A percentile compares a stretch with the other conserved stretches of the same genome.
Conservation (phyloP, 2,113 vertebrate genomes). For the Mellivora capensis region DNA sequence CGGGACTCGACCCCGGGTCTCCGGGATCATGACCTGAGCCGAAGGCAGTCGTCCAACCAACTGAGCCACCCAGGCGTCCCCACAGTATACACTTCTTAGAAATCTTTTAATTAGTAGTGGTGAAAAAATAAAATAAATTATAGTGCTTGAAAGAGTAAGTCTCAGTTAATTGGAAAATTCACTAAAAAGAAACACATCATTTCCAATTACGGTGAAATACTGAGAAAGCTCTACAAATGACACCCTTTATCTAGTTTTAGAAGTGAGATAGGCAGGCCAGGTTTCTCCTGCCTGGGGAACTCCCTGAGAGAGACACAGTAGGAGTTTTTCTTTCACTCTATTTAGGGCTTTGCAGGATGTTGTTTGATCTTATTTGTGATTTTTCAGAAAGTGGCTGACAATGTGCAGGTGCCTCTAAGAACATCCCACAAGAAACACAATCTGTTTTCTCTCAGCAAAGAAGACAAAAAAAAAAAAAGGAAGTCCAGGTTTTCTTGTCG, state of each 20-base stretch:
- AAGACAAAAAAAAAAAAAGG: conserved; percentile 17
- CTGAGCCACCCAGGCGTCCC: no score
- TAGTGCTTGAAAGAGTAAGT: neutral
- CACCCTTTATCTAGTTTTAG: neutral
- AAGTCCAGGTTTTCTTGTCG: conserved; percentile 30
- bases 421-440: conserved; percentile 57
- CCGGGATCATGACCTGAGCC: no score
- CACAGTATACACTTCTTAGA: neutral
- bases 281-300: conserved; percentile 22
- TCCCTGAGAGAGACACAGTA: neutral
- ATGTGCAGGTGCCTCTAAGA: conserved; percentile 36
- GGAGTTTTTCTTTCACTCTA: conserved; percentile 23
- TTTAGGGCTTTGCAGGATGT: neutral
- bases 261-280: neutral
- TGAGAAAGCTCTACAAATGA: neutral
- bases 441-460: conserved; percentile 30
- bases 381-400: conserved; percentile 41
- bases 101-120: neutral
- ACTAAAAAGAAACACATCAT: neutral
- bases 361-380: conserved; percentile 61
- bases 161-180: neutral
- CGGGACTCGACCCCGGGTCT: no score
- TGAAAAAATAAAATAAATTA: conserved; percentile 4
- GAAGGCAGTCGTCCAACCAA: no score
- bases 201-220: neutral